These are phyloP conservation scores for Aphyosemion australe DNA, from an alignment of 2,113 vertebrate species.

Conservation along the genomic window DNA sequence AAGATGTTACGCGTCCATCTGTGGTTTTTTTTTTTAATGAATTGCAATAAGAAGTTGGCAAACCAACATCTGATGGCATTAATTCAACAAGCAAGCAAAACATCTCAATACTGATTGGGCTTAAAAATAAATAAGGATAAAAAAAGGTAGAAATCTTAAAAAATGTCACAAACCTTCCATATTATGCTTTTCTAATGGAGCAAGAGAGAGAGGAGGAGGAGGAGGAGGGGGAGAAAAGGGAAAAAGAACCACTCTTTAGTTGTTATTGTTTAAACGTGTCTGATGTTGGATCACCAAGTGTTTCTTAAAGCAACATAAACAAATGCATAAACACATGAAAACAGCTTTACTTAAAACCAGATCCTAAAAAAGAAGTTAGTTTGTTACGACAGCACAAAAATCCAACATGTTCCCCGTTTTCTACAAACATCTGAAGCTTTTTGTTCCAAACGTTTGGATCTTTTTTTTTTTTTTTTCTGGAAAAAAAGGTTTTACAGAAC, in stretches of 20 bases:
- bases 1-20: slow-evolving; percentile 44
- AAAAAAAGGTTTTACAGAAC: background rate
- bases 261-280: slow-evolving; percentile 59
- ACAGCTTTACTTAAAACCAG: slow-evolving; percentile 15
- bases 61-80: slow-evolving; percentile 79
- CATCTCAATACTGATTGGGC: slow-evolving; percentile 65
- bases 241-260: slow-evolving; percentile 81
- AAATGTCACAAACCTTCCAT: slow-evolving; percentile 86
- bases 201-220: slow-evolving; percentile 59
- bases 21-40: slow-evolving; percentile 45
- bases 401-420: background rate
- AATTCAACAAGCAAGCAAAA: slow-evolving; percentile 76
- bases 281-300: slow-evolving; percentile 79
- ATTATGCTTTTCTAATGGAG: slow-evolving; percentile 88
- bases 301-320: slow-evolving; percentile 75
- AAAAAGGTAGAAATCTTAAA: slow-evolving; percentile 72
- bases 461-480: background rate
- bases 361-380: background rate
- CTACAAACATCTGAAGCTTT: background rate
- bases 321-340: slow-evolving; percentile 15
- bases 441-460: too few relatives aligned
- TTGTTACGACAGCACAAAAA: background rate
- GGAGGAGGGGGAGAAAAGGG: slow-evolving; percentile 71
- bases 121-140: slow-evolving; percentile 28
- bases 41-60: slow-evolving; percentile 80